Evolutionary conservation across 2,888 invertebrate genomes (phyloP), one percentile per base, ranked within the genome.

Genomic region (Coenonympha arcania): DNA sequence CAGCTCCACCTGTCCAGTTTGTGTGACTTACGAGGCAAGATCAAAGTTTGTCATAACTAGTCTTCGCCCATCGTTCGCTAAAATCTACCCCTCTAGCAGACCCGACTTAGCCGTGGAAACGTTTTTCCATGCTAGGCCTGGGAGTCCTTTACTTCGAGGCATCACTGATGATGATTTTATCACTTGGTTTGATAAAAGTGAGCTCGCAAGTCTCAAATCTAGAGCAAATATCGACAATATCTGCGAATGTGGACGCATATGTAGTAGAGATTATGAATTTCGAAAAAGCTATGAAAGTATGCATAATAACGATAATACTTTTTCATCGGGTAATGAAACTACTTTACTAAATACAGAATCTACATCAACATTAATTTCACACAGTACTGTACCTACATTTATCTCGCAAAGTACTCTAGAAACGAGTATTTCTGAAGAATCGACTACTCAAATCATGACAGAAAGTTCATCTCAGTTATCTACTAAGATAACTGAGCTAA

Each of bases 121-220:
- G 3, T 90, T 90, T 67, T 90, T 90, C 81, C 90, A 90, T 49
- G 88, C 90, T 0, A 77, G 82, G 59, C 77, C 83, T 37, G 88
- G 88, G n/a, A 90, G 90, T 56, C 88, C 88, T 8, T 72, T 90
- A 24, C 75, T 90, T 0, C 80, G 87, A 61, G 89, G 89, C 5
- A 89, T 90, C 22, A 89, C 89, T 9, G 90, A 90, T 47, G 90
- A 90, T 59, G 90, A 90, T 62, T 83, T 90, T 15, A 89, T 90
- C 22, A 90, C 90, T 2, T 90, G 90, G 90, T 90, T 90, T 60
- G 90, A 90, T 31, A 88, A 87, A 73, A 88, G 89, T 50, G 87
- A 84, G 63, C 66, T 83, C 3, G 81, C 80, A 2, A 88, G 83
- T 56, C 74, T 84, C 2, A 81, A 79, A 60, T 79, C 77, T 2